Percentiles rank a stretch among this genome's conserved stretches.
Conservation (phyloP, 2,888 invertebrate species). For the Seladonia tumulorum region DNA sequence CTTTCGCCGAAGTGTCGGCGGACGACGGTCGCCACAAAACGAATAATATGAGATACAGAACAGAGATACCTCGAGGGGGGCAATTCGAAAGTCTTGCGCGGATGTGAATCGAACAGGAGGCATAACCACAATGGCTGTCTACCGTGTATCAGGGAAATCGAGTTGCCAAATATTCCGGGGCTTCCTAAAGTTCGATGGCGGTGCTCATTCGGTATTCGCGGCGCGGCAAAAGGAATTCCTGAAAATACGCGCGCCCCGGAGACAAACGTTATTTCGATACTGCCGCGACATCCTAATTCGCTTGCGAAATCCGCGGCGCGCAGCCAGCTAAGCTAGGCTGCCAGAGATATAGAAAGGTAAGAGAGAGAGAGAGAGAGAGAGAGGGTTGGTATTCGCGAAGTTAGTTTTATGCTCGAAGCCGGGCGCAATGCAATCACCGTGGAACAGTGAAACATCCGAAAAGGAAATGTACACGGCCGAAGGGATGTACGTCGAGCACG, state of each 20-base stretch:
- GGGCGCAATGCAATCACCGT: slow-evolving; percentile 73
- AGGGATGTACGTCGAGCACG: slow-evolving; percentile 53
- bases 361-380: background rate
- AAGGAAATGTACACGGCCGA: slow-evolving; percentile 59
- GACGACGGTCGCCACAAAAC: no score
- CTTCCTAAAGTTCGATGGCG: slow-evolving; percentile 34
- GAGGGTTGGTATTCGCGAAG: slow-evolving; percentile 66
- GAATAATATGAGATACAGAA: no score
- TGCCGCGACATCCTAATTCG: slow-evolving; percentile 70
- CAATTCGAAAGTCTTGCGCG: background rate
- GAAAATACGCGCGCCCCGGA: slow-evolving; percentile 54
- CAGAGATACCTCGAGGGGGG: no score
- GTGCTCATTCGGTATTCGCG: slow-evolving; percentile 58
- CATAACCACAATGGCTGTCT: background rate
- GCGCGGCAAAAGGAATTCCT: slow-evolving; percentile 38
- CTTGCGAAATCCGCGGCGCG: slow-evolving; percentile 45
- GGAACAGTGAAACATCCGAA: slow-evolving; percentile 62
- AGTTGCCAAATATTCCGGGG: slow-evolving; percentile 57
- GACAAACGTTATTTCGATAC: slow-evolving; percentile 71
- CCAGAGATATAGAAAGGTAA: background rate
- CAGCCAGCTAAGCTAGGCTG: slow-evolving; percentile 12
- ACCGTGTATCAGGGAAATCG: slow-evolving; percentile 35
- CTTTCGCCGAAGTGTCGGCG: no score
- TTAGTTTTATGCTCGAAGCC: slow-evolving; percentile 70
- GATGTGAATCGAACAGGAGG: background rate